phyloP scores from a whole-genome alignment of 2,888 invertebrate genomes.

The Epinotia bilunana region DNA sequence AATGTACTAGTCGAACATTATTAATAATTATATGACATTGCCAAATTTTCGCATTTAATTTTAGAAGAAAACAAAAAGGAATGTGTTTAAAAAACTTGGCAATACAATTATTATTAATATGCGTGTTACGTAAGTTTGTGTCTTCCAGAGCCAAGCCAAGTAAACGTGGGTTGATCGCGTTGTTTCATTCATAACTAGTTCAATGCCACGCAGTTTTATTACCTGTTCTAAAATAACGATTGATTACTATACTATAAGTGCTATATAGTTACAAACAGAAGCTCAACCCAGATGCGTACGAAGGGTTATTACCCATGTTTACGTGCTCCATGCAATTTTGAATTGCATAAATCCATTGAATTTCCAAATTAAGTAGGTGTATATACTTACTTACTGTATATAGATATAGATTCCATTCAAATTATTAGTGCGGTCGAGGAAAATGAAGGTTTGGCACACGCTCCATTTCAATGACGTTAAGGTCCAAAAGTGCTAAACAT shows the following conservation, averaged over 20 bases:
- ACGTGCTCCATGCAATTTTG: background rate
- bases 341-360: background rate
- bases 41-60: constrained; percentile 17
- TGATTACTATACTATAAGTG: background rate
- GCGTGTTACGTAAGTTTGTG: constrained; percentile 24
- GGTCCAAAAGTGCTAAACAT: too few species aligned
- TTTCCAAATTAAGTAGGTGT: background rate
- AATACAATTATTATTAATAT: constrained; percentile 13
- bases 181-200: constrained; percentile 42
- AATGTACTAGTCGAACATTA: background rate
- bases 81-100: constrained; percentile 27
- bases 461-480: too few species aligned
- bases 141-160: constrained; percentile 20
- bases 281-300: background rate
- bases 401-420: background rate
- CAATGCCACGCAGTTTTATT: constrained; percentile 36
- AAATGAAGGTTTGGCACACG: too few species aligned
- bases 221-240: constrained; percentile 34
- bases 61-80: constrained; percentile 35
- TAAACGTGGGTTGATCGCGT: constrained; percentile 13
- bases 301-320: background rate
- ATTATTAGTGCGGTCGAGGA: background rate
- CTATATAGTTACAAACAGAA: constrained; percentile 22
- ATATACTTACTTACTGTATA: too few species aligned
- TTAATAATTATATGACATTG: constrained; percentile 16